A percentile compares a stretch with the other conserved stretches of the same genome.
Conservation (phyloP, 2,888 invertebrate genomes). For the Spodoptera exigua region DNA sequence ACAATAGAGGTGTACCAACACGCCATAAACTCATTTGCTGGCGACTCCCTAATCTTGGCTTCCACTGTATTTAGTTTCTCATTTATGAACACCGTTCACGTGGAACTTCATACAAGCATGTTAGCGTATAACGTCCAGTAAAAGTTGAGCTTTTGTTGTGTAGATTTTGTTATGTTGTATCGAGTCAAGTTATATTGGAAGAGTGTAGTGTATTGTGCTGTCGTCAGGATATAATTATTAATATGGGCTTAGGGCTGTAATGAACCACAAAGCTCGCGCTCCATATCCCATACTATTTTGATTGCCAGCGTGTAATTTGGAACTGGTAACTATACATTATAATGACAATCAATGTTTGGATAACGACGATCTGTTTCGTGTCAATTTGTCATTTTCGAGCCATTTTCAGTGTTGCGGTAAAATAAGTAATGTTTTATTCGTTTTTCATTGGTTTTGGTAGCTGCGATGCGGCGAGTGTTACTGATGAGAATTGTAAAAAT, state of each 20-base stretch:
- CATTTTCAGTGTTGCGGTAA: conserved; percentile 9
- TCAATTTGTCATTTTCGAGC: conserved; percentile 25
- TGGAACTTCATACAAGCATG: conserved; percentile 61
- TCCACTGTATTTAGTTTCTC: conserved; percentile 80
- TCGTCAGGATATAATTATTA: conserved; percentile 63
- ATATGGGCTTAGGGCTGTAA: conserved; percentile 70
- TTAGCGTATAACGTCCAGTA: too few relatives aligned
- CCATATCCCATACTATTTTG: conserved; percentile 51
- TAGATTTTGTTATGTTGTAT: too few relatives aligned
- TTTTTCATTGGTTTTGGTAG: too few relatives aligned
- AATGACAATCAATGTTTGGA: conserved; percentile 42
- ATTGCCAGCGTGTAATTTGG: conserved; percentile 60
- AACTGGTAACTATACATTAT: conserved; percentile 47
- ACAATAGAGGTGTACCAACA: conserved; percentile 75
- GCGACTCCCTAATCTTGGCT: conserved; percentile 77
- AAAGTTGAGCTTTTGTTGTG: too few relatives aligned
- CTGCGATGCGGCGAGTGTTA: too few relatives aligned
- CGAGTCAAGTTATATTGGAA: too few relatives aligned
- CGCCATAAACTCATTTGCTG: conserved; percentile 85
- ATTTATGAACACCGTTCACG: conserved; percentile 74
- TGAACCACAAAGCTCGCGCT: conserved; percentile 64
- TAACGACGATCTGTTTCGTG: conserved; percentile 48
- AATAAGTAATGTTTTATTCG: too few relatives aligned
- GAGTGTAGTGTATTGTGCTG: too few relatives aligned
- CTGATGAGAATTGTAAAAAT: too few relatives aligned